These are phyloP conservation scores for Conopomorpha cramerella DNA, from an alignment of 1,140 invertebrate species.

Conservation along the genomic window DNA sequence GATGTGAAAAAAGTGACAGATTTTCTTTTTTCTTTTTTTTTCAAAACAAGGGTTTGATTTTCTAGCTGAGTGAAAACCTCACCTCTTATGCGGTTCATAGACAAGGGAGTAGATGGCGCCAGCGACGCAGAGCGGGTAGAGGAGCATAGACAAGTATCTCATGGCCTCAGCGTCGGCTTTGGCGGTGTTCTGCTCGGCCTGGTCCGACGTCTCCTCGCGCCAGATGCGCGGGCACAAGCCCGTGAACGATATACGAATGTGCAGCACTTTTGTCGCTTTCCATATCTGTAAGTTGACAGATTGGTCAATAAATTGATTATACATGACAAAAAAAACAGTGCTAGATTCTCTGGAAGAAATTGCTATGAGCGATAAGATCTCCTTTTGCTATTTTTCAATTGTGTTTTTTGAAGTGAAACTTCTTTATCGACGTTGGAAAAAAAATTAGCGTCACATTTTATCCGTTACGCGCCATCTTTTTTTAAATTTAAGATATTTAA, in stretches of 20 bases:
- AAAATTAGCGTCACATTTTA: too few relatives aligned
- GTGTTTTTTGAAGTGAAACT: too few relatives aligned
- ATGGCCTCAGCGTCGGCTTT: constrained; percentile 88
- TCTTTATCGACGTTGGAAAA: too few relatives aligned
- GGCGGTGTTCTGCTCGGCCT: constrained; percentile 80
- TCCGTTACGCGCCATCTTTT: too few relatives aligned
- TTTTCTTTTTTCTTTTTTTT: too few relatives aligned
- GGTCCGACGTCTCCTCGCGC: constrained; percentile 47
- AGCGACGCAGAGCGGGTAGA: constrained; percentile 87
- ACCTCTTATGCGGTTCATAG: constrained; percentile 92
- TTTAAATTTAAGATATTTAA: too few relatives aligned
- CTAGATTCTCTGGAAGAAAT: too few relatives aligned
- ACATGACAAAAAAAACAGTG: constrained; percentile 3
- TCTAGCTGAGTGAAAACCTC: background rate
- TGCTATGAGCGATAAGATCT: too few relatives aligned
- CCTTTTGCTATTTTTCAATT: too few relatives aligned
- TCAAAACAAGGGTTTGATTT: too few relatives aligned
- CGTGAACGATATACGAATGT: constrained; percentile 65
- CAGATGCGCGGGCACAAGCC: constrained; percentile 46
- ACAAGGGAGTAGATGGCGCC: constrained; percentile 92
- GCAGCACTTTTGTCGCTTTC: constrained; percentile 93
- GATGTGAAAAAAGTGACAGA: too few relatives aligned
- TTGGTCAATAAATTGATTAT: constrained; percentile 8
- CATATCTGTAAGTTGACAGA: constrained; percentile 80
- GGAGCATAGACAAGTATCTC: constrained; percentile 86